Evolutionary conservation across 2,888 invertebrate genomes (phyloP).

Genomic region (Eucera pruinosa): DNA sequence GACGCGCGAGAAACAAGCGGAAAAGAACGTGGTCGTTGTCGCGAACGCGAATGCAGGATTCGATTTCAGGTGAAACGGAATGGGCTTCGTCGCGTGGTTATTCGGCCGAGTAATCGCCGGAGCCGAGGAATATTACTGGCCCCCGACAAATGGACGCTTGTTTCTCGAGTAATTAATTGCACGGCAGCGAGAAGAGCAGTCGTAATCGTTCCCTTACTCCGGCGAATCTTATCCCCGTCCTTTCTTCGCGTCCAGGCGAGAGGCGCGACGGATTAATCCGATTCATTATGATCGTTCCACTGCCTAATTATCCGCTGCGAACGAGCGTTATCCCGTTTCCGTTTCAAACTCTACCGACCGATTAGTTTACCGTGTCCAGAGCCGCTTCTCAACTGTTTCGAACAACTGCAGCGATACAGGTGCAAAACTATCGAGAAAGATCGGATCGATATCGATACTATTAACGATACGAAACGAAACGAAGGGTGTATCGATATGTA

Average conservation of each 20-base stretch:
- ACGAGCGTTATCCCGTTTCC: conserved; percentile 10
- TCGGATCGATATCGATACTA: too few species aligned
- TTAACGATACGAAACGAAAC: too few species aligned
- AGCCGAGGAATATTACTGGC: conserved; percentile 29
- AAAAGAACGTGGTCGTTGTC: neutral
- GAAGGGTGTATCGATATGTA: too few species aligned
- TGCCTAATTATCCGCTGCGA: conserved; percentile 41
- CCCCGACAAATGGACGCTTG: conserved; percentile 42
- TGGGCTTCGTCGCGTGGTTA: conserved; percentile 18
- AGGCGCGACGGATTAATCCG: conserved; percentile 39
- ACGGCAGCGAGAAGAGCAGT: conserved; percentile 24
- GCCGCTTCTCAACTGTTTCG: neutral
- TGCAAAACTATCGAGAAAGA: too few species aligned
- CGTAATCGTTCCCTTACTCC: conserved; percentile 3
- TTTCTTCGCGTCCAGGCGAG: conserved; percentile 35
- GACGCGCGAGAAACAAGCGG: neutral
- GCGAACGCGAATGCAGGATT: conserved; percentile 3
- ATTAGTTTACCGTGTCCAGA: conserved; percentile 2
- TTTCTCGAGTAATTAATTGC: conserved; percentile 54
- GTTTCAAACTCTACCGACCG: conserved; percentile 21
- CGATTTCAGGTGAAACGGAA: conserved; percentile 32
- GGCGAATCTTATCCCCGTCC: conserved; percentile 31
- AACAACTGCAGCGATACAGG: too few species aligned
- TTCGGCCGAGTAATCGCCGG: conserved; percentile 40
- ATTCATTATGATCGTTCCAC: conserved; percentile 45